Percentiles rank a stretch among this genome's conserved stretches.
These are phyloP conservation scores for Eonycteris spelaea DNA, from an alignment of 2,113 vertebrate genomes.

Conservation along the genomic window DNA sequence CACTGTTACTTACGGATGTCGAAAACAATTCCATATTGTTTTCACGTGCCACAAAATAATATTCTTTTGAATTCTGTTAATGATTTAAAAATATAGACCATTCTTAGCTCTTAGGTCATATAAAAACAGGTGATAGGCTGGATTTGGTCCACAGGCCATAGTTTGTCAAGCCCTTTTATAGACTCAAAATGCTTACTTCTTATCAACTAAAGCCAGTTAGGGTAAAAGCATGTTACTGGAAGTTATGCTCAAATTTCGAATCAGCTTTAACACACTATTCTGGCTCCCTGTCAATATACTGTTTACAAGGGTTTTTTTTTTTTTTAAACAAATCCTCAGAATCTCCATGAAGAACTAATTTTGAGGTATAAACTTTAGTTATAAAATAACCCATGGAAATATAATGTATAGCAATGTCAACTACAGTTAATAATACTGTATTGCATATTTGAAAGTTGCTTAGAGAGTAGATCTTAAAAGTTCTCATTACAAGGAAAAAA, in stretches of 20 bases:
- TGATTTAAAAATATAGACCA: not conserved
- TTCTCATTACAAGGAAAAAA: not conserved
- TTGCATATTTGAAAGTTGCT: not conserved
- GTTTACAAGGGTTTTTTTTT: not conserved
- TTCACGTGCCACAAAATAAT: not conserved
- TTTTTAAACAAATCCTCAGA: not conserved
- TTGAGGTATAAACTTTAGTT: not conserved
- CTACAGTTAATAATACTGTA: not conserved
- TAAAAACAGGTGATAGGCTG: not conserved
- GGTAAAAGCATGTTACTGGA: constrained; percentile 35
- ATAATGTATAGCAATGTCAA: not conserved
- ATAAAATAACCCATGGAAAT: not conserved
- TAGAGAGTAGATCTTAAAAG: not conserved
- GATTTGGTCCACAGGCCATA: not conserved
- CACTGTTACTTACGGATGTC: not conserved
- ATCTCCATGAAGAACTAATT: constrained; percentile 30
- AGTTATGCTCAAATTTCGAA: constrained; percentile 36
- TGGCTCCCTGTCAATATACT: not conserved
- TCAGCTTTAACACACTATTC: not conserved
- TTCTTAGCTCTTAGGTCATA: not conserved
- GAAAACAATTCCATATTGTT: not conserved
- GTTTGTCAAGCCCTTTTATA: not conserved
- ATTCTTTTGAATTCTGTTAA: not conserved
- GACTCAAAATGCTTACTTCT: not conserved
- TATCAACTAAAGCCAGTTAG: constrained; percentile 40